A percentile compares a stretch with the other conserved stretches of the same genome.
These are phyloP conservation scores for Drosophila neotestacea DNA, from an alignment of 2,888 invertebrate genomes.

Conservation along the genomic window DNA sequence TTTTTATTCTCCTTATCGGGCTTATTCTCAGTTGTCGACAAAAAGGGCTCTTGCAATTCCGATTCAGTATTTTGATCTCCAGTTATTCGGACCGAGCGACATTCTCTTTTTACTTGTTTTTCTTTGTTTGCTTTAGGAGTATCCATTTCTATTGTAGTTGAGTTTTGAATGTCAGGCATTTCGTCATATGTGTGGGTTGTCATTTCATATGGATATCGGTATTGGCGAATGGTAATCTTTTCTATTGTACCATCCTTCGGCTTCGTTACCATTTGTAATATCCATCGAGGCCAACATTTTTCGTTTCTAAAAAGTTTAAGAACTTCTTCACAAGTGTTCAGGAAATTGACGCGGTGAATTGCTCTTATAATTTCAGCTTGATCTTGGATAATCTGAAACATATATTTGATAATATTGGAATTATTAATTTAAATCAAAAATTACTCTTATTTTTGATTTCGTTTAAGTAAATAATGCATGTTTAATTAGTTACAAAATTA, in stretches of 20 bases:
- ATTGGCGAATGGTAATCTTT: background rate
- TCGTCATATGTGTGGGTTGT: background rate
- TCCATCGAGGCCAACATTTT: background rate
- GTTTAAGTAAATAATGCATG: too few species aligned
- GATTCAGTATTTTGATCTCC: too few species aligned
- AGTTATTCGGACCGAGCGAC: too few species aligned
- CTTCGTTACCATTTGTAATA: background rate
- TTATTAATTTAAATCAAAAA: too few species aligned
- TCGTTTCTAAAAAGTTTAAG: background rate
- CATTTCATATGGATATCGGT: constrained; percentile 6
- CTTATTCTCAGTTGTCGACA: too few species aligned
- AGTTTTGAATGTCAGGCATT: background rate
- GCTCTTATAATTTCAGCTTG: constrained; percentile 8
- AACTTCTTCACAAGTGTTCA: constrained; percentile 6
- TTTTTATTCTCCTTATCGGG: too few species aligned
- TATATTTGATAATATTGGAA: background rate
- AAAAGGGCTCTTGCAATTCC: too few species aligned
- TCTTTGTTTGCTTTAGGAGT: too few species aligned
- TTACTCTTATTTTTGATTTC: too few species aligned
- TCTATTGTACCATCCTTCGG: background rate
- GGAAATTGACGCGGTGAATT: constrained; percentile 4
- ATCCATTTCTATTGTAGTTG: background rate
- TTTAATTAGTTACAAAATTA: too few species aligned
- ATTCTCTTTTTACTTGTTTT: too few species aligned
- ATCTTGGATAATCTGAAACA: constrained; percentile 3